Percentiles rank a stretch among this genome's conserved stretches.
Conservation (phyloP, 2,113 vertebrate species). For the Ancistrus triradiatus region DNA sequence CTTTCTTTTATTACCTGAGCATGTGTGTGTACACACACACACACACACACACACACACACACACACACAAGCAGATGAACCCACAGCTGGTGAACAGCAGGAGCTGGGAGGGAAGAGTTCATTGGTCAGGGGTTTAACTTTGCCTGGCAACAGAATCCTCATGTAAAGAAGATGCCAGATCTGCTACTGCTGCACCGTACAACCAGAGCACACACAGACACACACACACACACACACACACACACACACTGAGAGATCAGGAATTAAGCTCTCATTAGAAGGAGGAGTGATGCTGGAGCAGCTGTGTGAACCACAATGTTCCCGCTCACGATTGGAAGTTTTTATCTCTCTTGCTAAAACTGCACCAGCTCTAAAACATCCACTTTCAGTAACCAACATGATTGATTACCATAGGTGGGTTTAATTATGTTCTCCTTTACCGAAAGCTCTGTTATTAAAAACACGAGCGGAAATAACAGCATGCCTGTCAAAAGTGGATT, state of each 20-base stretch:
- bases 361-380: too few relatives aligned
- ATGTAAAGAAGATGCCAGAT: conserved; percentile 68
- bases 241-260: conserved; percentile 28
- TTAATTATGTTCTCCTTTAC: too few relatives aligned
- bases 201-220: conserved; percentile 25
- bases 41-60: conserved; percentile 27
- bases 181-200: conserved; percentile 42
- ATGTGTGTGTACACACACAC: conserved; percentile 34
- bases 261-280: conserved; percentile 38
- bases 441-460: too few relatives aligned
- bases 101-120: conserved; percentile 59
- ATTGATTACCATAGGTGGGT: too few relatives aligned
- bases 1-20: conserved; percentile 16
- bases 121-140: conserved; percentile 68
- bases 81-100: conserved; percentile 69
- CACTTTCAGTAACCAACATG: too few relatives aligned
- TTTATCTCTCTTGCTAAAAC: too few relatives aligned
- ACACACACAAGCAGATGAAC: conserved; percentile 44
- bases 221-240: conserved; percentile 14
- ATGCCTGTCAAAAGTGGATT: too few relatives aligned
- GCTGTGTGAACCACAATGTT: conserved; percentile 28
- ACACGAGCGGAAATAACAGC: too few relatives aligned
- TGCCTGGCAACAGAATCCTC: conserved; percentile 74
- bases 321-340: too few relatives aligned
- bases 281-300: conserved; percentile 28